Evolutionary conservation across 92 coral and sea anemone genomes (phyloP).

Genomic region (Porites evermanni): DNA sequence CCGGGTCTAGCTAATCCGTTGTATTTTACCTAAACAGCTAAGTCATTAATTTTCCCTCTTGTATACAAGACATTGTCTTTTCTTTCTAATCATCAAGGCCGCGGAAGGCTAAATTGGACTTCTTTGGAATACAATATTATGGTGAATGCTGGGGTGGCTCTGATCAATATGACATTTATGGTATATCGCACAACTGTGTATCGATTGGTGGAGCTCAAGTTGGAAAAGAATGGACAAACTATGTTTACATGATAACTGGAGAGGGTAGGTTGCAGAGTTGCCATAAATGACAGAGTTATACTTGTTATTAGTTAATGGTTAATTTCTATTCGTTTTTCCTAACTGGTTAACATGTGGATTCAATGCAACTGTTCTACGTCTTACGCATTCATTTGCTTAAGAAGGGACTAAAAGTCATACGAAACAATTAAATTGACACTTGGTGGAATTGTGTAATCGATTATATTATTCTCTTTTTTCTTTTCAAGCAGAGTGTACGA

Average conservation of each 20-base stretch:
- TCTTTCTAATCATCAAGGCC: slow-evolving; percentile 12
- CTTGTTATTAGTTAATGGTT: neutral
- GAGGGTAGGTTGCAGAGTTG: neutral
- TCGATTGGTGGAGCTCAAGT: slow-evolving; percentile 23
- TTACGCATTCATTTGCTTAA: no score
- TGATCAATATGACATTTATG: slow-evolving; percentile 47
- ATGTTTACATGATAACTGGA: slow-evolving; percentile 50
- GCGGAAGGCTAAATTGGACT: neutral
- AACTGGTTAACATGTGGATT: no score
- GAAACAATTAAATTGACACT: no score
- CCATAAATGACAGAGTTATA: neutral
- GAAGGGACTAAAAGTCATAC: no score
- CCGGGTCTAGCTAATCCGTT: no score
- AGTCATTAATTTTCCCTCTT: no score
- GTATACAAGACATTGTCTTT: neutral
- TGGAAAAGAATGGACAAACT: slow-evolving; percentile 28
- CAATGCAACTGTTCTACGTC: no score
- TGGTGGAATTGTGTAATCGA: no score
- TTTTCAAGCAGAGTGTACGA: neutral
- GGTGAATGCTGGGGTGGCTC: slow-evolving; percentile 60
- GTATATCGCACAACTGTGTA: slow-evolving; percentile 26
- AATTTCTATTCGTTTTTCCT: no score
- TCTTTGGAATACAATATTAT: slow-evolving; percentile 51
- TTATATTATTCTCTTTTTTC: neutral
- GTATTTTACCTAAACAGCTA: no score